Conservation (phyloP, 2,113 vertebrate species). For the Spheniscus mendiculus region DNA sequence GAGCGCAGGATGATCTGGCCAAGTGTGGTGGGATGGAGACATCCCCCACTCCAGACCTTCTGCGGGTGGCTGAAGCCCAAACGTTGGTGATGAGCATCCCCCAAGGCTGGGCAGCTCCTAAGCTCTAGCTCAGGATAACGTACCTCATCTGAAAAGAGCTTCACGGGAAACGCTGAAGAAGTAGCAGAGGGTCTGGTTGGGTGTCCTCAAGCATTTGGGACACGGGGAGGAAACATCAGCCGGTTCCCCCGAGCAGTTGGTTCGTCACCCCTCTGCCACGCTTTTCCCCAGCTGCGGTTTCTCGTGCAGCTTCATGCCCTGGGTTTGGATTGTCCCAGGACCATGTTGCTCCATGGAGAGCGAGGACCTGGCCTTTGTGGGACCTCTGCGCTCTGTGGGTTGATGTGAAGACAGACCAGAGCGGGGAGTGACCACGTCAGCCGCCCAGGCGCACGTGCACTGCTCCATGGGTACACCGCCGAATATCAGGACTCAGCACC, state of each 20-base stretch:
- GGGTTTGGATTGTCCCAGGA: background rate
- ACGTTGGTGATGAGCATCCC: accelerated
- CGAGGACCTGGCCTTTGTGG: background rate
- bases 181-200: background rate
- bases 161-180: background rate
- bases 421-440: background rate
- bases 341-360: accelerated
- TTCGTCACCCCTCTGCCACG: accelerated
- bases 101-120: background rate
- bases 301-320: background rate
- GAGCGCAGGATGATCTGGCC: background rate
- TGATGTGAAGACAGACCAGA: background rate
- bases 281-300: background rate
- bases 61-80: background rate
- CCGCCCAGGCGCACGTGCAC: accelerated
- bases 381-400: background rate
- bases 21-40: background rate
- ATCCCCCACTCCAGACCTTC: background rate
- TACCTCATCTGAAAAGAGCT: background rate
- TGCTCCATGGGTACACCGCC: background rate
- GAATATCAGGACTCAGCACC: background rate
- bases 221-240: background rate
- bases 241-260: background rate
- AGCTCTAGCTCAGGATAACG: background rate
- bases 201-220: background rate